Base-by-base conservation (phyloP, 2,888 invertebrate species). In the Eupithecia subumbrata region DNA sequence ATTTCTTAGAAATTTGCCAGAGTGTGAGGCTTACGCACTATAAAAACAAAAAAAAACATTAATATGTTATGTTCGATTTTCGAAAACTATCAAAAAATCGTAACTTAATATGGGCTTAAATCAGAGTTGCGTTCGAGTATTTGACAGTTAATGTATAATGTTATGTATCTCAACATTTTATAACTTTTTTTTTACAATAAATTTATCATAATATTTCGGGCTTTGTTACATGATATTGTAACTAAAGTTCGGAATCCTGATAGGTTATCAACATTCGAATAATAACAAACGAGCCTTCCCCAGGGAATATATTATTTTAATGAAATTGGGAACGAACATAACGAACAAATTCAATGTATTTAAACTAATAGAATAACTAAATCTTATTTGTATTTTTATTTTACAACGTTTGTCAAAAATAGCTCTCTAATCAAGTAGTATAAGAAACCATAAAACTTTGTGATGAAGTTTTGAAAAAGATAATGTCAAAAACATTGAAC, bases 221-320 rank as follows among this genome's bases (percentile, higher is more conserved):
- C 1, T 60, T 60, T 60, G 5, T 60, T 2, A 25, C 12, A 56
- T 56, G 2, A 56, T 56, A 56, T 22, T 22, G 11, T 22, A 22
- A 56, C n/a, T 11, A 60, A 25, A 12, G 12, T 25, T 22, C 5
- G 1, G 60, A 60, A 25, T 25, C 25, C 25, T 60, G 60, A 60
- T 60, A 14, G 60, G 60, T 60, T 22, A 60, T 60, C 60, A 60
- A 60, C 60, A 60, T 56, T 56, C 22, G 11, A 56, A 56, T 22
- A 52, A 52, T 22, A 56, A 60, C 25, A 4, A 56, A 56, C 56
- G 22, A 60, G 14, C 14, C 22, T 22, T 22, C 22, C 60, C 60
- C 52, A 56, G 22, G n/a, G 52, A 25, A 60, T 25, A 25, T 60
- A 56, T 14, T 60, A 60, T 25, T 60, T 25, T 60, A 60, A 56